Evolutionary conservation across 2,888 invertebrate genomes (phyloP).

Genomic region (Pristionchus mayeri): DNA sequence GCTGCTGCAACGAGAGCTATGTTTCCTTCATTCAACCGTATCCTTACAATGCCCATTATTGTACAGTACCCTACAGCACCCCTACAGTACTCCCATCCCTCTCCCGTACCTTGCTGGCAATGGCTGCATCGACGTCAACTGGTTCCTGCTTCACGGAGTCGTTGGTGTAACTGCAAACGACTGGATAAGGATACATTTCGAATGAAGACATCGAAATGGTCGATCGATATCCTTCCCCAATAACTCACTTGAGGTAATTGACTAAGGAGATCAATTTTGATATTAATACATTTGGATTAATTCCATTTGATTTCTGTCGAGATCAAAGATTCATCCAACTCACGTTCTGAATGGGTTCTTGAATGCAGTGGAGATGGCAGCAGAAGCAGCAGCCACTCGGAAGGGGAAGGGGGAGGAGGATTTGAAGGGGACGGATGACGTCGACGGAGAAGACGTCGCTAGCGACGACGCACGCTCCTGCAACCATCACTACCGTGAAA

Average conservation of each 20-base stretch:
- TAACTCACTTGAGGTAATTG: too few relatives aligned
- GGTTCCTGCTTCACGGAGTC: conserved; percentile 30
- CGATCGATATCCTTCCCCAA: too few relatives aligned
- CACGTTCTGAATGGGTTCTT: conserved; percentile 44
- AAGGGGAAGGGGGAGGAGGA: conserved; percentile 13
- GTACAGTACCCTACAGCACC: too few relatives aligned
- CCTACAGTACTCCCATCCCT: not conserved
- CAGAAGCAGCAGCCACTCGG: not conserved
- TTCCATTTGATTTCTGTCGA: too few relatives aligned
- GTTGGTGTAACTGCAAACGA: not conserved
- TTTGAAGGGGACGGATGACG: not conserved
- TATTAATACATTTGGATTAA: too few relatives aligned
- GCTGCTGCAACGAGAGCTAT: not conserved
- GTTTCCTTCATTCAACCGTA: not conserved
- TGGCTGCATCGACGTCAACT: conserved; percentile 28
- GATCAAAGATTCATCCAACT: conserved; percentile 20
- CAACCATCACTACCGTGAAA: not conserved
- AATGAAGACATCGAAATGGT: too few relatives aligned
- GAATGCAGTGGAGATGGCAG: not conserved
- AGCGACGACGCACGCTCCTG: conserved; percentile 41
- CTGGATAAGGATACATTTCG: too few relatives aligned
- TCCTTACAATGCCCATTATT: too few relatives aligned
- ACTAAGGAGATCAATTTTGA: too few relatives aligned
- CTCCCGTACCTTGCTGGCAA: not conserved
- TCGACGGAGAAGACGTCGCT: not conserved